phyloP scores from a whole-genome alignment of 2,888 invertebrate species.

The Erannis defoliaria region DNA sequence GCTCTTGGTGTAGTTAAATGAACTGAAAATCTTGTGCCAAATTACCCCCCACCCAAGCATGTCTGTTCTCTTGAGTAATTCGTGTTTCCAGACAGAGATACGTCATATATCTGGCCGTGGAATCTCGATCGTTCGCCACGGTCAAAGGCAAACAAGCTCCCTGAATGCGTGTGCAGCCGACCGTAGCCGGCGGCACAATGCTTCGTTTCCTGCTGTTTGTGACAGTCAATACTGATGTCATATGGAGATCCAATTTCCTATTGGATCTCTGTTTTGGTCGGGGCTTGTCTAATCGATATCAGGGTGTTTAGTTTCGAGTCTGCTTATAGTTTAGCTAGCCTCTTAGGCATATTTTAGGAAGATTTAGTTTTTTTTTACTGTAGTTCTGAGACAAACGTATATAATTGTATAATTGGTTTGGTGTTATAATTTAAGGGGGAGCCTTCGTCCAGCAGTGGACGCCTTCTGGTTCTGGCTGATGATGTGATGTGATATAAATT shows the following conservation, averaged over 20 bases:
- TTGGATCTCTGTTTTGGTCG: conserved; percentile 41
- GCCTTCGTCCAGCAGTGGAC: too few species aligned
- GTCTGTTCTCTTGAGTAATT: not conserved
- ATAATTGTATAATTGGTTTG: too few species aligned
- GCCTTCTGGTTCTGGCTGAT: too few species aligned
- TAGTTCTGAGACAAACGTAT: too few species aligned
- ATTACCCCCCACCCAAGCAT: not conserved
- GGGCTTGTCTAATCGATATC: conserved; percentile 9
- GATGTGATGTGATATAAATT: too few species aligned
- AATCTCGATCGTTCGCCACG: conserved; percentile 18
- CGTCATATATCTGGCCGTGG: not conserved
- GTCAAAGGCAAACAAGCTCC: conserved; percentile 46
- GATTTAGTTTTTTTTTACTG: not conserved
- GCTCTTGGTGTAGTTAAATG: not conserved
- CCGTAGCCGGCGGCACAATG: conserved; percentile 57
- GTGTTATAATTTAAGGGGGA: too few species aligned
- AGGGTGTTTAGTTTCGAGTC: conserved; percentile 11
- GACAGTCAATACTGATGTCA: conserved; percentile 47
- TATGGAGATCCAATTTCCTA: conserved; percentile 58
- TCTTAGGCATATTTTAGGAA: not conserved
- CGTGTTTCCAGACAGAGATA: not conserved
- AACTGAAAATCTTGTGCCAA: not conserved
- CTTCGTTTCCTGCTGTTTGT: conserved; percentile 56
- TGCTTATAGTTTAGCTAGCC: conserved; percentile 1
- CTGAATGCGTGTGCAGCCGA: conserved; percentile 47